These are phyloP conservation scores for Anorthoa munda DNA, from an alignment of 2,888 invertebrate species.

Conservation along the genomic window DNA sequence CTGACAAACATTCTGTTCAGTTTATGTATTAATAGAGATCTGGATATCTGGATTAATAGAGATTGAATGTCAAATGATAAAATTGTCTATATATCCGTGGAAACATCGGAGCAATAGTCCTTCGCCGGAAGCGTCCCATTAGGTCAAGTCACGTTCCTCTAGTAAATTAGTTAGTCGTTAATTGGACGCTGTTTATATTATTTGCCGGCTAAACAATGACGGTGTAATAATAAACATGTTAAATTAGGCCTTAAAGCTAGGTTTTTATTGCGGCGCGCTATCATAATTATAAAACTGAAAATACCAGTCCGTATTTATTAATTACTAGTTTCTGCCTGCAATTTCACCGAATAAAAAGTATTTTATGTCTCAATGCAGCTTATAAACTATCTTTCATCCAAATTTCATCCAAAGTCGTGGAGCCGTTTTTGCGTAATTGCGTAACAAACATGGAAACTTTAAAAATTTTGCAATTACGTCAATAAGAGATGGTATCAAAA, in stretches of 20 bases:
- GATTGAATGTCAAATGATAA: no score
- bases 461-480: no score
- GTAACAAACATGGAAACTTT: no score
- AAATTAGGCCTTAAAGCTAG: background rate
- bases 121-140: slow-evolving; percentile 35
- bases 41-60: slow-evolving; percentile 30
- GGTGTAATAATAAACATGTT: slow-evolving; percentile 39
- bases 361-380: no score
- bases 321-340: no score
- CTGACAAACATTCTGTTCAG: slow-evolving; percentile 16
- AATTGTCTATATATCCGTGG: slow-evolving; percentile 52
- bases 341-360: no score
- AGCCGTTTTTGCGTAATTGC: no score
- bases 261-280: background rate
- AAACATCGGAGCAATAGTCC: slow-evolving; percentile 28
- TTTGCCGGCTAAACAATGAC: slow-evolving; percentile 34
- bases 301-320: background rate
- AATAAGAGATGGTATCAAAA: no score
- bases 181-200: slow-evolving; percentile 51
- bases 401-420: no score
- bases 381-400: no score
- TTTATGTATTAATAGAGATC: slow-evolving; percentile 38
- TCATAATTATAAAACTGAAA: background rate
- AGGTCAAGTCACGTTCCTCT: slow-evolving; percentile 64
- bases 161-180: slow-evolving; percentile 60